Evolutionary conservation across 2,888 invertebrate species (phyloP).

Genomic region (Xestia xanthographa): DNA sequence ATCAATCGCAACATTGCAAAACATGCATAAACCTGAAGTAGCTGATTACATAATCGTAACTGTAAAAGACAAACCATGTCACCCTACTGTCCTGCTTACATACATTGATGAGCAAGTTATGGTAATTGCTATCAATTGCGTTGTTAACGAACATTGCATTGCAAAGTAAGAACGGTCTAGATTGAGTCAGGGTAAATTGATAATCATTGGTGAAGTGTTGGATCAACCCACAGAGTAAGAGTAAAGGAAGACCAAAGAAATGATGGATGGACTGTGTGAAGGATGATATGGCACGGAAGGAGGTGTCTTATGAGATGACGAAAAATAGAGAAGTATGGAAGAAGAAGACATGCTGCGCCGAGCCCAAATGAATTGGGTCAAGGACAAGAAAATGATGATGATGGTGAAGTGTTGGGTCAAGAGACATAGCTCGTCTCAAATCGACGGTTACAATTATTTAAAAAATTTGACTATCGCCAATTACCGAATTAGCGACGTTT

Average conservation of each 20-base stretch:
- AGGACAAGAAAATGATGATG: too few species aligned
- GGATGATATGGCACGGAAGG: too few species aligned
- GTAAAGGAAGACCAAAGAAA: too few species aligned
- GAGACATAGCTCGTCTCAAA: not conserved
- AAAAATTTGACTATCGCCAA: too few species aligned
- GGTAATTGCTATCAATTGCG: slow-evolving; percentile 36
- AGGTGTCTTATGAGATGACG: too few species aligned
- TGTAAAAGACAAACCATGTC: slow-evolving; percentile 43
- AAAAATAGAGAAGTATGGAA: too few species aligned
- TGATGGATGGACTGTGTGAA: too few species aligned
- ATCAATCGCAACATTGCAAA: not conserved
- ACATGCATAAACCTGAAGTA: slow-evolving; percentile 7
- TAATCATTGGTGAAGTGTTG: not conserved
- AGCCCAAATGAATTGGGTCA: too few species aligned
- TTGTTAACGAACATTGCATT: not conserved
- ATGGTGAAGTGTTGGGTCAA: not conserved
- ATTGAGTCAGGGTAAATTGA: not conserved
- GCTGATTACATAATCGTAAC: slow-evolving; percentile 52
- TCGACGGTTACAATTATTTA: not conserved
- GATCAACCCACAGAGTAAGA: not conserved
- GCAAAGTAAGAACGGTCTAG: not conserved
- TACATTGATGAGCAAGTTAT: slow-evolving; percentile 38
- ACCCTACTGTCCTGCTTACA: slow-evolving; percentile 44
- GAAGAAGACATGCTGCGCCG: too few species aligned
- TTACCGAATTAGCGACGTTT: not conserved